Evolutionary conservation across 2,888 invertebrate species (phyloP).

Genomic region (Trichopoda pennipes): DNA sequence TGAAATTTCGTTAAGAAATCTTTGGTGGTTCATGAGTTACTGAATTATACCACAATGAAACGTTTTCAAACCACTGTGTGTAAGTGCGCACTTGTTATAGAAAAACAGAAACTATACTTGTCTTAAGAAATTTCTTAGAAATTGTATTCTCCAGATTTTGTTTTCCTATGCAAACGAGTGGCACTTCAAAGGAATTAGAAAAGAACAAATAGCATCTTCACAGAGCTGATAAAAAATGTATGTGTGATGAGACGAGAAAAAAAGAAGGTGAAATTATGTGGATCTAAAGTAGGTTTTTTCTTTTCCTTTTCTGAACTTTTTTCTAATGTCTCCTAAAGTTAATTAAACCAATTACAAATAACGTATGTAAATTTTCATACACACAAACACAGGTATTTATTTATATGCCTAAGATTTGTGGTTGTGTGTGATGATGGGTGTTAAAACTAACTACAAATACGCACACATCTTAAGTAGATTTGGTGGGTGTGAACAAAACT

Average conservation of each 20-base stretch:
- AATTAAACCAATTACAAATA: slow-evolving; percentile 59
- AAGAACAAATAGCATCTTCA: neutral
- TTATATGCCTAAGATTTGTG: neutral
- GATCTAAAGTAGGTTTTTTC: neutral
- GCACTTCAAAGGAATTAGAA: slow-evolving; percentile 25
- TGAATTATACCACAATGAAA: no score
- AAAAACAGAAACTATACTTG: slow-evolving; percentile 47
- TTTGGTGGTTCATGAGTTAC: no score
- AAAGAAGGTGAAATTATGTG: no score
- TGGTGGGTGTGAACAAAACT: slow-evolving; percentile 43
- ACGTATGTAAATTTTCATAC: slow-evolving; percentile 25
- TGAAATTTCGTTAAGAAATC: no score
- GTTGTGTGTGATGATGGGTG: neutral
- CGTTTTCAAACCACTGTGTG: no score
- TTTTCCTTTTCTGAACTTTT: neutral
- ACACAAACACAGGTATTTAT: neutral
- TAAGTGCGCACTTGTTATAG: slow-evolving; percentile 35
- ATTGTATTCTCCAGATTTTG: neutral
- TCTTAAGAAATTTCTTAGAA: slow-evolving; percentile 45
- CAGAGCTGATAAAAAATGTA: neutral
- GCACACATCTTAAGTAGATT: slow-evolving; percentile 4
- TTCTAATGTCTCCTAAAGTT: slow-evolving; percentile 37
- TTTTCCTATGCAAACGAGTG: slow-evolving; percentile 20
- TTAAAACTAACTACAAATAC: neutral
- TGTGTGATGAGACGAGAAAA: neutral